Base-by-base conservation (phyloP, 2,797 vertebrate genomes). In the Onychomys leucogaster region DNA sequence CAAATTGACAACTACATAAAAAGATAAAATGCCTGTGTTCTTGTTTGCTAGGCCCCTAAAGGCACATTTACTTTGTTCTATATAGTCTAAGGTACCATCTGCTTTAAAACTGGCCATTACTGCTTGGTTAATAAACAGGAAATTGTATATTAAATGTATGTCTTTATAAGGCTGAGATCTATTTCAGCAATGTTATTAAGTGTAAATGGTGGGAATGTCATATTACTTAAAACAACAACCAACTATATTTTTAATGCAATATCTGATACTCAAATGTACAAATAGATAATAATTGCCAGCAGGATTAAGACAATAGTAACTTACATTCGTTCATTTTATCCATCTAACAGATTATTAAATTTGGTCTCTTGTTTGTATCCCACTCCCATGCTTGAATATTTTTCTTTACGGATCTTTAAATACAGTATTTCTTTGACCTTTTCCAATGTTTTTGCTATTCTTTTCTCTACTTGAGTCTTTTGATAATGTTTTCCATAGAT, bases 141-240 rank as follows among this genome's bases (percentile, higher is more conserved):
- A 95, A 61, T 29, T 59, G 6, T 61, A 59, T 65, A 52, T 46
- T 83, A 71, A 90, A 87, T n/a, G 19, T 55, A 34, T 49, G 13
- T 37, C 12, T 71, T 84, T 80, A 63, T 94, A 67, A 84, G 21
- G 49, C 5, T 59, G 21, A 37, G 14, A 37, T 49, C 34, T 94
- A 52, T 89, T 91, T 80, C 34, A 91, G 29, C 41, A 81, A 69
- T 75, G 14, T 67, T 85, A 89, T 81, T 25, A 12, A n/a, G 21
- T 21, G 0, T 19, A 41, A 19, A 19, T 23, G 5, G 5, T 14
- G 0, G 0, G 2, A 8, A 14, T 29, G 10, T 12, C 55, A n/a
- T 91, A 8, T 43, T 88, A 34, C 23, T 81, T 81, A 75, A 89
- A 89, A 67, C 27, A 84, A n/a, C 19, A 88, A 41, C 19, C 37